phyloP scores from a whole-genome alignment of 2,113 vertebrate genomes.

The Sinocyclocheilus anophthalmus region DNA sequence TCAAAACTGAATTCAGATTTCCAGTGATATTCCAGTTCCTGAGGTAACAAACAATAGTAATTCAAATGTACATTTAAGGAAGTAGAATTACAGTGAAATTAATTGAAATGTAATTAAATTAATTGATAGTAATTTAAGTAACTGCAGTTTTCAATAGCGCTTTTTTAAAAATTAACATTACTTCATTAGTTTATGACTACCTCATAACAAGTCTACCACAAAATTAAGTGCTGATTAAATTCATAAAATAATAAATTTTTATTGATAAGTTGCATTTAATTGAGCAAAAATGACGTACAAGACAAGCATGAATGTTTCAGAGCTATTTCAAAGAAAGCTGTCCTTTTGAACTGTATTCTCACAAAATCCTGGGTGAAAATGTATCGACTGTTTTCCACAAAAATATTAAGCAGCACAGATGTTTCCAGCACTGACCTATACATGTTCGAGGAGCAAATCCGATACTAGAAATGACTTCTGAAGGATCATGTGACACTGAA shows the following conservation, averaged over 20 bases:
- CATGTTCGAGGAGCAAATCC: not conserved
- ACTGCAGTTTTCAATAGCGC: not conserved
- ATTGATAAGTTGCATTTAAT: not conserved
- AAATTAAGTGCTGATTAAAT: not conserved
- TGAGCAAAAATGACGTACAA: too few species aligned
- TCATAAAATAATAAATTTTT: not conserved
- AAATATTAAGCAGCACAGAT: too few species aligned
- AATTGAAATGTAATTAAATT: not conserved
- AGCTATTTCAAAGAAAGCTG: not conserved
- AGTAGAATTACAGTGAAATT: not conserved
- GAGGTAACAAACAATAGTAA: not conserved
- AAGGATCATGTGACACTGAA: not conserved
- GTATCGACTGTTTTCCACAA: too few species aligned
- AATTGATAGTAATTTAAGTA: not conserved
- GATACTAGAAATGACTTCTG: not conserved
- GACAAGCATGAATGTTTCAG: not conserved
- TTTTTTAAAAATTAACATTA: not conserved
- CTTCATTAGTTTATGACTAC: not conserved
- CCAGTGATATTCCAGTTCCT: not conserved
- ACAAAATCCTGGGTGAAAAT: too few species aligned
- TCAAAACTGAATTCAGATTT: not conserved
- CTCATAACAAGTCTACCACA: not conserved
- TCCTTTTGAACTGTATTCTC: too few species aligned
- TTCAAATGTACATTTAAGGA: not conserved
- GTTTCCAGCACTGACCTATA: too few species aligned